These are phyloP conservation scores for Caenorhabditis sp. DNA, from an alignment of 2,888 invertebrate genomes.

Conservation along the genomic window DNA sequence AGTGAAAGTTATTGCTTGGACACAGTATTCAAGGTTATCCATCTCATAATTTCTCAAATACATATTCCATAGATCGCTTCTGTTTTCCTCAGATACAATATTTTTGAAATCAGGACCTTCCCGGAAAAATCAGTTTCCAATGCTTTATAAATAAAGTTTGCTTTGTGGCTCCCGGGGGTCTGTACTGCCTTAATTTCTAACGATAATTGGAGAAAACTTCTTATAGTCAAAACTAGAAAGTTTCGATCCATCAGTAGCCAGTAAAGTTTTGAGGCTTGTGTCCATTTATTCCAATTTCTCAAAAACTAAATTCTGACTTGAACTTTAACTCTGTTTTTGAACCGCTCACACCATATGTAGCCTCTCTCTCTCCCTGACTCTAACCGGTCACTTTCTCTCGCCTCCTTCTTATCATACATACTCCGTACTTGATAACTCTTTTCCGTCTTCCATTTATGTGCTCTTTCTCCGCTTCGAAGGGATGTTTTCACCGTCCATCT, in stretches of 20 bases:
- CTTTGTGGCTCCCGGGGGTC: neutral
- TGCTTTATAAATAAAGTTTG: neutral
- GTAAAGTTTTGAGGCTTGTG: constrained; percentile 5
- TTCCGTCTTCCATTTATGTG: constrained; percentile 32
- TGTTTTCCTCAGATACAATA: too few relatives aligned
- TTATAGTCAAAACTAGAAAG: too few relatives aligned
- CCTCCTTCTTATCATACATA: constrained; percentile 13
- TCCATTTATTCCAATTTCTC: neutral
- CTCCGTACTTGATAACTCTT: constrained; percentile 15
- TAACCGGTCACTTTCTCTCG: constrained; percentile 9
- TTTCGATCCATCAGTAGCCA: neutral
- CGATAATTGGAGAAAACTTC: too few relatives aligned
- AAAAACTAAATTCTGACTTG: constrained; percentile 44
- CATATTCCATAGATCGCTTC: too few relatives aligned
- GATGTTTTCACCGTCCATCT: constrained; percentile 40
- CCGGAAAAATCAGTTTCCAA: neutral
- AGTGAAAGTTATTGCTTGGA: too few relatives aligned
- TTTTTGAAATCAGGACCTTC: too few relatives aligned
- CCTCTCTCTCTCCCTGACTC: constrained; percentile 9
- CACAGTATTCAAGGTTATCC: too few relatives aligned
- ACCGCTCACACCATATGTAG: constrained; percentile 8
- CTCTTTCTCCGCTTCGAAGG: constrained; percentile 33
- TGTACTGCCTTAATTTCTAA: neutral
- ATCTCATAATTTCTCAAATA: too few relatives aligned
- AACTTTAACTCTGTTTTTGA: constrained; percentile 10